Percentiles rank a stretch among this genome's conserved stretches.
These are phyloP conservation scores for Eufriesea mexicana DNA, from an alignment of 1,140 invertebrate species.

Conservation along the genomic window DNA sequence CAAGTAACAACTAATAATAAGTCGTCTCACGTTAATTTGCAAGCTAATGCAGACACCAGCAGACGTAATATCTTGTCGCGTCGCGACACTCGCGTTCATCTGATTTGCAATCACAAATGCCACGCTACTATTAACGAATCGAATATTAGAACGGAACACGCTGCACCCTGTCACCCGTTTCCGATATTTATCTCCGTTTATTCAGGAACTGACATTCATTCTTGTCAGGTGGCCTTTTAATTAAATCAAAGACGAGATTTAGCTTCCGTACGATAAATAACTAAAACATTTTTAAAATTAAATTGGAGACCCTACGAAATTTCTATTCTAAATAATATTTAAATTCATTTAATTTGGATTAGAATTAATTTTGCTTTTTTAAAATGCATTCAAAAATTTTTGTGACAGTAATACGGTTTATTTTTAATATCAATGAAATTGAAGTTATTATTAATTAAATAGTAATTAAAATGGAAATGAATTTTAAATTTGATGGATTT, in stretches of 20 bases:
- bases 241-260: neutral
- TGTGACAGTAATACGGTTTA: too few relatives aligned
- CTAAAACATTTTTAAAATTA: neutral
- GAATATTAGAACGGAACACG: neutral
- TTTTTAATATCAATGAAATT: too few relatives aligned
- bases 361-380: too few relatives aligned
- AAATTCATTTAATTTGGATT: too few relatives aligned
- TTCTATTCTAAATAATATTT: too few relatives aligned
- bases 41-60: neutral
- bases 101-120: neutral
- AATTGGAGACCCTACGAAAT: too few relatives aligned
- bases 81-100: neutral
- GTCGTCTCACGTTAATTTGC: neutral
- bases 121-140: constrained; percentile 7
- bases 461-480: too few relatives aligned
- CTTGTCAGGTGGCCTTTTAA: neutral
- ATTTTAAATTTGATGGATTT: too few relatives aligned
- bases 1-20: too few relatives aligned
- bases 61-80: neutral
- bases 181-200: neutral
- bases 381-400: too few relatives aligned
- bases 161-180: too few relatives aligned
- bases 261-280: neutral
- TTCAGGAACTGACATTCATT: neutral
- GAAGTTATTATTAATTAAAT: too few relatives aligned